Evolutionary conservation across 2,113 vertebrate genomes (phyloP), one percentile per base, ranked within the genome.

Genomic region (Nibea coibor): DNA sequence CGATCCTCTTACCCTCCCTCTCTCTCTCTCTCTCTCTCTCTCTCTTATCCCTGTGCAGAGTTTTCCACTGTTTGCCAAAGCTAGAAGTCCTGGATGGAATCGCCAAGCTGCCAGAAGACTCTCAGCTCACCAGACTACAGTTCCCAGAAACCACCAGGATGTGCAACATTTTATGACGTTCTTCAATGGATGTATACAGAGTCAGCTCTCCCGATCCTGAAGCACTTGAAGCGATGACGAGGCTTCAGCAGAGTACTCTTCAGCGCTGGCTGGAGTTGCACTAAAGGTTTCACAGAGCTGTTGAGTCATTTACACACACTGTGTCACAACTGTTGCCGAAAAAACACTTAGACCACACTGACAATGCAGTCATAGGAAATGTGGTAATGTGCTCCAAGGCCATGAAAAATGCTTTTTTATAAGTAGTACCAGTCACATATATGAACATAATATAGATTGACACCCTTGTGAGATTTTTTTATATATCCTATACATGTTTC

Each of bases 1-100:
- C 26, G 68, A 42, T 42, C 64, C 14, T 69, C 3, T 2, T 31
- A 71, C 17, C 2, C 2, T 26, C 24, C 2, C 24, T 59, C 19
- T 35, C 20, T 76, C 45, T 67, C 4, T 3, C 57, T 26, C 2
- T 26, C 24, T 26, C 24, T 59, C 19, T 35, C 20, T 76, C 45
- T 67, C 4, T 3, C 57, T 57, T 16, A 65, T 75, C 26, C 92
- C 84, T 53, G 61, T 94, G 91, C 92, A 99, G 98, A 43, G 97
- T 98, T 15, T 98, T 98, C 91, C 96, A 92, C 88, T 96, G 89
- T 93, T 96, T 99, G 96, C 98, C 97, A 98, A 98, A 97, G 78
- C 94, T 99, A 64, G 95, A 97, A 93, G 89, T 91, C 59, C 92
- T 99, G 92, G 98, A 99, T 90, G 97, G 97, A 17, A 95, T 97